These are phyloP conservation scores for Eulemur rubriventer DNA, from an alignment of 2,797 vertebrate species.

Conservation along the genomic window DNA sequence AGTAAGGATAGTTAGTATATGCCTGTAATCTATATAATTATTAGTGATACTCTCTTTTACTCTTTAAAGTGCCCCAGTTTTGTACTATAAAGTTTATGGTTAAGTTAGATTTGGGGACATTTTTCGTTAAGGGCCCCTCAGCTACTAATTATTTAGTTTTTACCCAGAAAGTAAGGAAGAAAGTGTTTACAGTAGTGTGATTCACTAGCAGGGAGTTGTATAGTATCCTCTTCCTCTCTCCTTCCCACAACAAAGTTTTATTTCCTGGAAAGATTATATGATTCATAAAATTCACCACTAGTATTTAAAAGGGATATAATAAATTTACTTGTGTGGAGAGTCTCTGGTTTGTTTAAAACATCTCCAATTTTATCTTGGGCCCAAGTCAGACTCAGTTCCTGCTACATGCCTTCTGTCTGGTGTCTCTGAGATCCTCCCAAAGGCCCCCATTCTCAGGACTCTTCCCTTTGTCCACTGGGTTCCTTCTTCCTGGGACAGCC, in stretches of 20 bases:
- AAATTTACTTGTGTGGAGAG: not conserved
- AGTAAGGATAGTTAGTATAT: not conserved
- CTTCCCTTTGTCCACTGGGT: not conserved
- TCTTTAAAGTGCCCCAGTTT: not conserved
- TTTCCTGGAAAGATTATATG: not conserved
- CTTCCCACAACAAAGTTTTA: not conserved
- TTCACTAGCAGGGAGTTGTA: not conserved
- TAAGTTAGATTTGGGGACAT: not conserved
- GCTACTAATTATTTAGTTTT: not conserved
- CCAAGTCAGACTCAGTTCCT: not conserved
- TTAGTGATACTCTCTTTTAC: not conserved
- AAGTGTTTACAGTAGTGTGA: not conserved
- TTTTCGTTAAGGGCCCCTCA: not conserved
- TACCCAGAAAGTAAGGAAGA: not conserved
- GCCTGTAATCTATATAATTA: not conserved
- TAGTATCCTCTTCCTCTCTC: not conserved
- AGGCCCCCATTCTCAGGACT: rapidly evolving
- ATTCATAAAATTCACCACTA: not conserved
- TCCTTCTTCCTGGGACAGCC: not conserved
- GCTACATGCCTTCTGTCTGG: not conserved
- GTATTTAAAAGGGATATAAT: not conserved
- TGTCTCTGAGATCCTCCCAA: not conserved
- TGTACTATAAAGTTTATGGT: not conserved
- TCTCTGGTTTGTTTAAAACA: not conserved
- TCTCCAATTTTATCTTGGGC: not conserved